Percentiles rank a stretch among this genome's conserved stretches.
Evolutionary conservation across 2,888 invertebrate genomes (phyloP).

Genomic region (Drosophila koepferae): DNA sequence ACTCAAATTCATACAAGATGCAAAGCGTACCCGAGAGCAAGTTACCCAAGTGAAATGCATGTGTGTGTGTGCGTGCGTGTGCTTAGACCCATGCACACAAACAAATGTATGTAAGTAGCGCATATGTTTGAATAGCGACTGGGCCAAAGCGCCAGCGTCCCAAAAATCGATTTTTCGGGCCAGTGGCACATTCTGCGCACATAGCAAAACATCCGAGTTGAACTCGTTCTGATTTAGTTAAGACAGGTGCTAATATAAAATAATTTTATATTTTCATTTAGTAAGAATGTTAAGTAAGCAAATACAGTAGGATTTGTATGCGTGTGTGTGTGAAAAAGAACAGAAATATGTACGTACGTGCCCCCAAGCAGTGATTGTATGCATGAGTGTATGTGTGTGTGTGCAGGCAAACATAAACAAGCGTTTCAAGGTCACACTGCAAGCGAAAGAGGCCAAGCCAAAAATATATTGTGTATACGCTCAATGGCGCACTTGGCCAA

Average conservation of each 20-base stretch:
- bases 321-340: not conserved
- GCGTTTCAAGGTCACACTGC: constrained; percentile 73
- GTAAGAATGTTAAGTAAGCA: constrained; percentile 24
- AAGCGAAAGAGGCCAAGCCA: constrained; percentile 49
- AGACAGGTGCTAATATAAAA: constrained; percentile 1
- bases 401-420: constrained; percentile 64
- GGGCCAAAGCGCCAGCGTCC: constrained; percentile 57
- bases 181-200: constrained; percentile 62
- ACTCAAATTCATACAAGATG: constrained; percentile 32
- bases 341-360: not conserved
- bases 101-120: not conserved
- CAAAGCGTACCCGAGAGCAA: constrained; percentile 43
- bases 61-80: constrained; percentile 2
- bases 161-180: constrained; percentile 73
- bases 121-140: constrained; percentile 24
- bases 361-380: not conserved
- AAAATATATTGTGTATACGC: constrained; percentile 42
- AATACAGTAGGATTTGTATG: not conserved
- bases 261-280: constrained; percentile 5
- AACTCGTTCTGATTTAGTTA: constrained; percentile 10
- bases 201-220: constrained; percentile 31
- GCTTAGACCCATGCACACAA: not conserved
- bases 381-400: not conserved
- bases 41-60: constrained; percentile 33
- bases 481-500: constrained; percentile 51